phyloP scores from a whole-genome alignment of 2,797 vertebrate species.

The Sebastes vulpes region DNA sequence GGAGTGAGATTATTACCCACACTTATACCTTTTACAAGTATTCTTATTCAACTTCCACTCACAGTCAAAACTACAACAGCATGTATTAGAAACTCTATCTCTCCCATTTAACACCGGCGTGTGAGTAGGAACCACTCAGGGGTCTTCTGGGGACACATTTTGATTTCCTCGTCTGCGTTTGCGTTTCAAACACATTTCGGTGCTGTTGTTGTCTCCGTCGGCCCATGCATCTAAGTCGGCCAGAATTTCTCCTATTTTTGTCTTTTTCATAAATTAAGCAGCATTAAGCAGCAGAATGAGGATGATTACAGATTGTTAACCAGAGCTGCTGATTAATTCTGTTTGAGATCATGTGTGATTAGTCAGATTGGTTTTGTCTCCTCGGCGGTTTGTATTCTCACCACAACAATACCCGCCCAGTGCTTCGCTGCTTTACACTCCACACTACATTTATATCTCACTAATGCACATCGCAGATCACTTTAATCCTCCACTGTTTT shows the following conservation, averaged over 20 bases:
- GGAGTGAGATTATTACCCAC: conserved; percentile 16
- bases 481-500: conserved; percentile 41
- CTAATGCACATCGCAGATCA: conserved; percentile 24
- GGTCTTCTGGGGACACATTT: conserved; percentile 56
- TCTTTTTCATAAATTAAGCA: conserved; percentile 37
- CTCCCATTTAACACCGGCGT: neutral
- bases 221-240: neutral
- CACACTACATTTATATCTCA: neutral
- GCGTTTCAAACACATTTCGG: neutral
- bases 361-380: conserved; percentile 72
- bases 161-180: neutral
- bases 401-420: conserved; percentile 56
- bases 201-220: conserved; percentile 15
- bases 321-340: conserved; percentile 73
- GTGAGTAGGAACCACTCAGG: neutral
- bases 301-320: conserved; percentile 61
- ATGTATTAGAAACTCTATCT: conserved; percentile 39
- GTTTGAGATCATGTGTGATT: conserved; percentile 75
- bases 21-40: conserved; percentile 29
- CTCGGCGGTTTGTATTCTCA: conserved; percentile 63
- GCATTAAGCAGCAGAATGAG: conserved; percentile 45
- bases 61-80: conserved; percentile 45
- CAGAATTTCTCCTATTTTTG: neutral
- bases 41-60: conserved; percentile 30
- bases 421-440: conserved; percentile 23